phyloP scores from a whole-genome alignment of 2,797 vertebrate genomes.

The Eupleurogrammus muticus region DNA sequence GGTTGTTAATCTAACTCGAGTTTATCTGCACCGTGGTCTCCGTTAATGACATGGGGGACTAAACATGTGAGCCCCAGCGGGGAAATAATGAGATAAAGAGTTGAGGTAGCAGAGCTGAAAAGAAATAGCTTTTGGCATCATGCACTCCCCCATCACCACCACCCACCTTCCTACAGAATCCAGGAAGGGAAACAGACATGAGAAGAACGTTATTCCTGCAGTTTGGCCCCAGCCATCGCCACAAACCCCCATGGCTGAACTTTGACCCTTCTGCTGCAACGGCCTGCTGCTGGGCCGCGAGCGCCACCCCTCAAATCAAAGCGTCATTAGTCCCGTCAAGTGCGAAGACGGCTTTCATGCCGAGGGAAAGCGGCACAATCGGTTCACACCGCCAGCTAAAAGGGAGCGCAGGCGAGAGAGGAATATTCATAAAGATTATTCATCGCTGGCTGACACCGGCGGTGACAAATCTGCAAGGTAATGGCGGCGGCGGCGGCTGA shows the following conservation, averaged over 20 bases:
- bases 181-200: conserved; percentile 33
- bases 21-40: conserved; percentile 57
- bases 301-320: too few relatives aligned
- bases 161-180: conserved; percentile 7
- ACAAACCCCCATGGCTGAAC: conserved; percentile 50
- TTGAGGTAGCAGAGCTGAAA: conserved; percentile 32
- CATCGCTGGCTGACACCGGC: conserved; percentile 58
- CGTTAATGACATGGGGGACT: conserved; percentile 54
- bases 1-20: conserved; percentile 54
- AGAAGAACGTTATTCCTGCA: conserved; percentile 37
- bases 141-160: neutral
- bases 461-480: conserved; percentile 60
- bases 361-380: conserved; percentile 49
- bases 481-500: conserved; percentile 40
- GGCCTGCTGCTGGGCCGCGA: conserved; percentile 30
- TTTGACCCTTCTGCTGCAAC: conserved; percentile 58
- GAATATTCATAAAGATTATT: conserved; percentile 77
- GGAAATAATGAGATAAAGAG: conserved; percentile 53
- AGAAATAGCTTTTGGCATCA: conserved; percentile 62
- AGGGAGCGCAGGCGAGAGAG: conserved; percentile 23
- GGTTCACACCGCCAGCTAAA: conserved; percentile 45
- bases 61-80: conserved; percentile 43
- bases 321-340: conserved; percentile 51
- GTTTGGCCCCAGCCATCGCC: conserved; percentile 53
- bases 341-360: conserved; percentile 48